Percentiles rank a stretch among this genome's conserved stretches.
phyloP scores from a whole-genome alignment of 1,140 invertebrate genomes.

The Drosophila pruinosa region DNA sequence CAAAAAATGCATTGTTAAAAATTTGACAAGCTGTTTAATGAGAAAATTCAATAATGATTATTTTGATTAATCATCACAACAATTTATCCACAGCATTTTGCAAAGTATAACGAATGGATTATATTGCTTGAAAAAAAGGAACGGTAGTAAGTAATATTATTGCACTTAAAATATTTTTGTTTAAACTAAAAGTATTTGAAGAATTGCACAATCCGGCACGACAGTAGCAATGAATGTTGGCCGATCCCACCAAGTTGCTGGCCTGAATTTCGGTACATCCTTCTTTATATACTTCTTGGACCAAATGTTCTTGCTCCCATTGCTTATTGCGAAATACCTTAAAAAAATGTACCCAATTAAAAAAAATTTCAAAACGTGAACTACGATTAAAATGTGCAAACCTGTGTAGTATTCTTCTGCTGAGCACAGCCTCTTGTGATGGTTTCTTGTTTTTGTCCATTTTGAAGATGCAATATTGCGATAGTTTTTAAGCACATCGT shows the following conservation, averaged over 20 bases:
- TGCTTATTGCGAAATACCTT: conserved; percentile 83
- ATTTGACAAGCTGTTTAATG: neutral
- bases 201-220: conserved; percentile 87
- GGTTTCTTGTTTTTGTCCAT: conserved; percentile 86
- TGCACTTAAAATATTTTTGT: conserved; percentile 71
- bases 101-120: neutral
- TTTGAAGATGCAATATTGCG: conserved; percentile 85
- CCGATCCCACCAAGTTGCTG: conserved; percentile 85
- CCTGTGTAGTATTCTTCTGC: conserved; percentile 87
- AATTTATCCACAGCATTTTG: neutral
- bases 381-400: conserved; percentile 12
- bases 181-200: conserved; percentile 83
- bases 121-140: conserved; percentile 18
- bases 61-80: conserved; percentile 19
- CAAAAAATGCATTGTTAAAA: no score
- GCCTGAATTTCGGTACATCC: conserved; percentile 87
- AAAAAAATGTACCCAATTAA: conserved; percentile 1
- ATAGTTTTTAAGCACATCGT: conserved; percentile 91
- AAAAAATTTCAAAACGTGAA: neutral
- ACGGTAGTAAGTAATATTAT: conserved; percentile 84
- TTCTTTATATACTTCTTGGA: conserved; percentile 87
- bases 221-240: conserved; percentile 88
- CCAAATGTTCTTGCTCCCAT: conserved; percentile 86
- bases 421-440: conserved; percentile 89
- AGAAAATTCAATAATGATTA: neutral